phyloP scores from a whole-genome alignment of 2,888 invertebrate species.

The Ommatoiulus sabulosus region DNA sequence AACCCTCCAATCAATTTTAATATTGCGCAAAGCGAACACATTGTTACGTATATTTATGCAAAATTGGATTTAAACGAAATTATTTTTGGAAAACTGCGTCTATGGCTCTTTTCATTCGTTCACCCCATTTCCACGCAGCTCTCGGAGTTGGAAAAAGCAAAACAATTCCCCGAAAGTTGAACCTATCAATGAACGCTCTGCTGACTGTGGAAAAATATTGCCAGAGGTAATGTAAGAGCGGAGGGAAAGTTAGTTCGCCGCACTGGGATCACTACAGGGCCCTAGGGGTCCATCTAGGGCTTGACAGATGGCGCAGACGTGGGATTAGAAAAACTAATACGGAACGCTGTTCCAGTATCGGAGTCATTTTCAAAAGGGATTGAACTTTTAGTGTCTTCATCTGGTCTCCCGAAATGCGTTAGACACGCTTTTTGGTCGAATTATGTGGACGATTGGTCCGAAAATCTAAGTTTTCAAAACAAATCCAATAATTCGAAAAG shows the following conservation, averaged over 20 bases:
- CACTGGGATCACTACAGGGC: conserved; percentile 11
- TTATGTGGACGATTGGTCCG: neutral
- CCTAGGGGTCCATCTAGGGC: conserved; percentile 41
- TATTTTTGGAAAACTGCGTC: neutral
- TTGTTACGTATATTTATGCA: conserved; percentile 39
- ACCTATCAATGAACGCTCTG: conserved; percentile 45
- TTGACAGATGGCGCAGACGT: conserved; percentile 41
- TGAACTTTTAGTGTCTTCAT: neutral
- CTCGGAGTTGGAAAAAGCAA: neutral
- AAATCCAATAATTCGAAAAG: neutral
- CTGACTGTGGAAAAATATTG: conserved; percentile 27
- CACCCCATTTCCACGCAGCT: neutral
- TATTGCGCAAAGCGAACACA: conserved; percentile 7
- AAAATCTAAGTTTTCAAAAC: neutral
- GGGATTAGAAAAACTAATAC: conserved; percentile 19
- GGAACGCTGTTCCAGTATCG: neutral
- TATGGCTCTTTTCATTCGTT: too few relatives aligned
- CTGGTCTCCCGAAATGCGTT: neutral
- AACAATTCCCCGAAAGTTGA: conserved; percentile 37
- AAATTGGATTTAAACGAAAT: conserved; percentile 23
- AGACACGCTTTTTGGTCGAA: neutral
- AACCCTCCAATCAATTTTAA: conserved; percentile 39
- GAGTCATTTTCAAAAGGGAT: conserved; percentile 39
- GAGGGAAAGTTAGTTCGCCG: conserved; percentile 41
- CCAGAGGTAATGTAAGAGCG: conserved; percentile 9